Base-by-base conservation (phyloP, 1,140 invertebrate genomes). In the Periplaneta americana region DNA sequence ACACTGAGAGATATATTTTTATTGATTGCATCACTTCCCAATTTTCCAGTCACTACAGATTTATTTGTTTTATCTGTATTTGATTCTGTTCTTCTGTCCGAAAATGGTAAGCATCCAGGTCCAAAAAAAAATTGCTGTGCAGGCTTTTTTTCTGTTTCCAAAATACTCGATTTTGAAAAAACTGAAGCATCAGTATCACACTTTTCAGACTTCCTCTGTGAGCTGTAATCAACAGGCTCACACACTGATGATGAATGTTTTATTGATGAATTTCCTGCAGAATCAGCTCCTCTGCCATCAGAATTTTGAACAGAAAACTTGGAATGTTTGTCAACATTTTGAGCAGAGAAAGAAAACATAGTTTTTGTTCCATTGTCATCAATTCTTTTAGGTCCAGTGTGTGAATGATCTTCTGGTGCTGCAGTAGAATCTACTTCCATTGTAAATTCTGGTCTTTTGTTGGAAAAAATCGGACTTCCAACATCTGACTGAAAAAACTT, bases 81-180 rank as follows among this genome's bases (percentile, higher is more conserved):
- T 75, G 31, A n/a, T 34, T 33, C 31, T 32, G 33, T 33, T 34
- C 31, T 32, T 28, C 31, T 33, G 2, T 75, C 75, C 22, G 31
- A 17, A 17, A 75, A 75, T 18, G n/a, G 36, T 28, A 66, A 80
- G 34, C 48, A 80, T 0, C 79, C 48, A 32, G 32, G 79, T 32
- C 79, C 79, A 66, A 80, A 80, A 80, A 80, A 80, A 28, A 80
- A 80, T 35, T 32, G 33, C 37, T 80, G 48, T 31, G 31, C 15
- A n/a, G 79, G 79, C 66, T 28, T 37, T 66, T 57, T 80, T 6
- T 36, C 34, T 66, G 1, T 28, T 66, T 66, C 48, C 22, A 66
- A 6, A 66, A n/a, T 66, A 66, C 22, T n/a, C n/a, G 22, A n/a
- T 22, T n/a, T 28, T 66, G 48, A 66, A 28, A 66, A 66, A 66